phyloP scores from a whole-genome alignment of 1,140 invertebrate genomes.

The Caenorhabditis tropicalis region DNA sequence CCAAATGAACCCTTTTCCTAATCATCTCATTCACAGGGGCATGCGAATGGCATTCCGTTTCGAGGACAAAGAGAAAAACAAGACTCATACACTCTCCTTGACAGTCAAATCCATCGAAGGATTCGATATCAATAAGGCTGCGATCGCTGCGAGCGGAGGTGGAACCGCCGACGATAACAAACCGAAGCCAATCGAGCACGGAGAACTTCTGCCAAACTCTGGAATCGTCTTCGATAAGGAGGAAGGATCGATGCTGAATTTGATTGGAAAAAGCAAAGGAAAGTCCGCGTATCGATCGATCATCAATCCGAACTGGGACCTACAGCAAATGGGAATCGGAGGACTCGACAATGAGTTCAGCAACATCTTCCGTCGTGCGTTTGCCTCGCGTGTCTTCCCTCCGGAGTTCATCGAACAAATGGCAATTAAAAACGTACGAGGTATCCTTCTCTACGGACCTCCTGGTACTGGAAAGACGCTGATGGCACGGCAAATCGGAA shows the following conservation, averaged over 20 bases:
- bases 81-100: conserved; percentile 83
- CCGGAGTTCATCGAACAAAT: conserved; percentile 94
- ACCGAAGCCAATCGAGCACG: conserved; percentile 60
- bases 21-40: conserved; percentile 87
- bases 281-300: conserved; percentile 78
- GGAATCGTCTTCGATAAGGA: conserved; percentile 90
- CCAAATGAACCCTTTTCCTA: conserved; percentile 84
- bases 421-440: conserved; percentile 95
- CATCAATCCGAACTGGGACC: conserved; percentile 98
- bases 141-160: not conserved
- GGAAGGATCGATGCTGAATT: conserved; percentile 77
- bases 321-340: conserved; percentile 97
- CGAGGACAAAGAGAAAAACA: conserved; percentile 75
- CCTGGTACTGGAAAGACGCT: conserved; percentile 98
- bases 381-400: conserved; percentile 96
- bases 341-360: conserved; percentile 88
- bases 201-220: conserved; percentile 80
- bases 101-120: conserved; percentile 89
- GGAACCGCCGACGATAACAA: not conserved
- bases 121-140: conserved; percentile 71
- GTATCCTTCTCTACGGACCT: conserved; percentile 91
- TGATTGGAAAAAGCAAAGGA: conserved; percentile 75
- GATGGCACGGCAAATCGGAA: conserved; percentile 97
- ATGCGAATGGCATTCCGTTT: conserved; percentile 88
- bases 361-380: conserved; percentile 82